Evolutionary conservation across 2,888 invertebrate genomes (phyloP), one percentile per base, ranked within the genome.

Genomic region (Leptogaster cylindrica): DNA sequence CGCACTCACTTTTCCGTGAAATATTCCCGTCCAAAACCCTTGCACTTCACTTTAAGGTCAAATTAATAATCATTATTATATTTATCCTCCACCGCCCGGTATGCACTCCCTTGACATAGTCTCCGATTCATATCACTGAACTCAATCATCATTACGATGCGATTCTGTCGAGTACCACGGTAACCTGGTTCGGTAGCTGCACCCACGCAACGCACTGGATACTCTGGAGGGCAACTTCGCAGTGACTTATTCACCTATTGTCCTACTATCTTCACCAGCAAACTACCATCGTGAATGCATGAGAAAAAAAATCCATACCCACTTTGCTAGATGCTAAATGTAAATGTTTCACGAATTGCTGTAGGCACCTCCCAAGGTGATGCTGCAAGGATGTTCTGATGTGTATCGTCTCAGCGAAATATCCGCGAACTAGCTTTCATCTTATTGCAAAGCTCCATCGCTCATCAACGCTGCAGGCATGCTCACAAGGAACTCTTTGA

Each of bases 251-350:
- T 55, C 55, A 36, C 18, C 36, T 55, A 23, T 39, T 23, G 25
- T 52, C 10, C 36, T 18, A 10, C 8, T 55, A 25, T 36, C 36
- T 55, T 36, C 55, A 55, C 39, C 55, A 55, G 55, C 16, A 39
- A 55, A 55, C 55, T 55, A 3, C n/a, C n/a, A n/a, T n/a, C 12
- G 39, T 55, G 23, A 39, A 8, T 20, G 31, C 23, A 18, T 23
- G 39, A 16, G 31, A 39, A 55, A 39, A 55, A 55, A 55, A 55
- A 55, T 55, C 55, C 23, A 55, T 55, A 55, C 39, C 55, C 55
- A 39, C 36, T 25, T 25, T 36, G 36, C 5, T 12, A 46, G n/a
- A 23, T 36, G n/a, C 52, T 18, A 52, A 52, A 28, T 25, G 20
- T 55, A 36, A 55, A 33, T 55, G 36, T 20, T 55, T 3, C 36